Base-by-base conservation (phyloP, 2,113 vertebrate genomes). In the Lagopus leucura region DNA sequence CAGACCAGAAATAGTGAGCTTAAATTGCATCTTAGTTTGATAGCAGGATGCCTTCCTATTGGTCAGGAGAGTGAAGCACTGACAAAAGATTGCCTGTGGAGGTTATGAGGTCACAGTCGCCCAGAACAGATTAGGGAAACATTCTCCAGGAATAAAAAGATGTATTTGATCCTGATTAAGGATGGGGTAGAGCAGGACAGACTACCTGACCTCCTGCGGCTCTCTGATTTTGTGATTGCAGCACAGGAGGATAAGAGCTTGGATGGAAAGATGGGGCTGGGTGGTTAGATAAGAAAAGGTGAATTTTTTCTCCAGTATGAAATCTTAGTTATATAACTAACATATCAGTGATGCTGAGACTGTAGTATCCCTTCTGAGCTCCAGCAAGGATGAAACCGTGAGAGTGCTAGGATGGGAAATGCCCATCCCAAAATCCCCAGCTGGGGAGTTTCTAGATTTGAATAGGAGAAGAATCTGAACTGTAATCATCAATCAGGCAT, bases 141-240 rank as follows among this genome's bases (percentile, higher is more conserved):
- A 80, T 77, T 61, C 88, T 32, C 52, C 86, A 43, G 40, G 47
- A 71, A 61, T 72, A 88, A 94, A 75, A 34, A 93, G 50, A 74
- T 92, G 25, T 64, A 47, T 86, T 69, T 81, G 72, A 92, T 93
- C 80, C 76, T 81, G 80, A 64, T 74, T 83, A 94, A 87, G 83
- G 47, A 78, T 1, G 67, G 47, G 13, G 25, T 67, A 91, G 47
- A 90, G 61, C 61, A 88, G 42, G 65, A 42, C 40, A 88, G 47
- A 81, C 86, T 71, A 60, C 57, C 6, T 83, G 50, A 86, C 42
- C 76, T 86, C 70, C 78, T 88, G n/a, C 13, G 40, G 19, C 48
- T 89, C 40, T 55, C 38, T 82, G 66, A 65, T 92, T 76, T 86
- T 14, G 76, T 83, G 80, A 88, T 74, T 94, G 76, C 21, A 71